These are phyloP conservation scores for Danio rerio DNA, from an alignment of 2,113 vertebrate species.

Conservation along the genomic window GRCz12tu NC_133195.1:25128001-25128500, in stretches of 20 bases:
- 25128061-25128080: slow-evolving; percentile 32
- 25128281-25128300: slow-evolving; percentile 7
- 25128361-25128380: slow-evolving; percentile 11
- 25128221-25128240: slow-evolving; percentile 59
- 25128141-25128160: background rate
- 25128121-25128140: background rate
- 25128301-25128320: background rate
- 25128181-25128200: slow-evolving; percentile 51
- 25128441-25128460: slow-evolving; percentile 19
- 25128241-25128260: slow-evolving; percentile 28
- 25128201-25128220: slow-evolving; percentile 62
- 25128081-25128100: background rate
- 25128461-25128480: background rate
- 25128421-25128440: background rate
- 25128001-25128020: too few species aligned
- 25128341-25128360: background rate
- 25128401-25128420: background rate
- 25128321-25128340: slow-evolving; percentile 24
- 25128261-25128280: background rate
- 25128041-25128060: background rate
- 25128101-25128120: background rate
- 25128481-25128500: background rate
- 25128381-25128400: background rate
- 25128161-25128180: slow-evolving; percentile 43
- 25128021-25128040: background rate